A percentile compares a stretch with the other conserved stretches of the same genome.
These are phyloP conservation scores for Meiosimyza platycephala DNA, from an alignment of 2,888 invertebrate genomes.

Conservation along the genomic window DNA sequence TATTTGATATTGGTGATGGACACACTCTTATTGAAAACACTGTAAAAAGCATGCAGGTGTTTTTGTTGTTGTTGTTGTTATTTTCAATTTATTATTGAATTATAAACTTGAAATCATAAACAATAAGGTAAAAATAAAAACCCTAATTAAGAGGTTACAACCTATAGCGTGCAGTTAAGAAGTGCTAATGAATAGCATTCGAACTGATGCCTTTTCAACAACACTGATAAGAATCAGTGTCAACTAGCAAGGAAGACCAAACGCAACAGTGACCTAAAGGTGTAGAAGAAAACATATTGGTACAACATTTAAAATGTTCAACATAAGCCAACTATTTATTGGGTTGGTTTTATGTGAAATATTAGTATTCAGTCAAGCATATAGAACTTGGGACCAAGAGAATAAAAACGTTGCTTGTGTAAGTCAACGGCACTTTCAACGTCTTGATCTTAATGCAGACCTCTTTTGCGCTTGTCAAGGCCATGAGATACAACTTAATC, in stretches of 20 bases:
- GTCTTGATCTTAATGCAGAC: slow-evolving; percentile 44
- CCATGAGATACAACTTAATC: not conserved
- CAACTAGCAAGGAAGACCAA: slow-evolving; percentile 1
- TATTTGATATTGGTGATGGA: too few species aligned
- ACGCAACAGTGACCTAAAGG: not conserved
- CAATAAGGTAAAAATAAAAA: slow-evolving; percentile 25
- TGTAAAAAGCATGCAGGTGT: too few species aligned
- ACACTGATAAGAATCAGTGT: slow-evolving; percentile 11
- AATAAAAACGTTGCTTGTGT: slow-evolving; percentile 26
- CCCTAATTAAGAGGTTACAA: slow-evolving; percentile 46
- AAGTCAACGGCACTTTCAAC: slow-evolving; percentile 40
- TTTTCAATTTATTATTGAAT: slow-evolving; percentile 20
- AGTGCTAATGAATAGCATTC: not conserved
- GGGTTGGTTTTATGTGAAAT: not conserved
- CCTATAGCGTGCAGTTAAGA: slow-evolving; percentile 46
- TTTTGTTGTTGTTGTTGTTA: too few species aligned
- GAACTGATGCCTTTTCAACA: not conserved
- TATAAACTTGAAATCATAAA: slow-evolving; percentile 41
- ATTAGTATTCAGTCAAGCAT: not conserved
- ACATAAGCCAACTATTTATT: not conserved
- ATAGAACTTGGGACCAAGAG: not conserved
- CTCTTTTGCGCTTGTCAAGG: slow-evolving; percentile 32
- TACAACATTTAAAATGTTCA: not conserved
- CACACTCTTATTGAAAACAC: too few species aligned
- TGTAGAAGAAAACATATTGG: not conserved